Evolutionary conservation across 2,888 invertebrate genomes (phyloP).

Genomic region (Crocallis elinguaria): DNA sequence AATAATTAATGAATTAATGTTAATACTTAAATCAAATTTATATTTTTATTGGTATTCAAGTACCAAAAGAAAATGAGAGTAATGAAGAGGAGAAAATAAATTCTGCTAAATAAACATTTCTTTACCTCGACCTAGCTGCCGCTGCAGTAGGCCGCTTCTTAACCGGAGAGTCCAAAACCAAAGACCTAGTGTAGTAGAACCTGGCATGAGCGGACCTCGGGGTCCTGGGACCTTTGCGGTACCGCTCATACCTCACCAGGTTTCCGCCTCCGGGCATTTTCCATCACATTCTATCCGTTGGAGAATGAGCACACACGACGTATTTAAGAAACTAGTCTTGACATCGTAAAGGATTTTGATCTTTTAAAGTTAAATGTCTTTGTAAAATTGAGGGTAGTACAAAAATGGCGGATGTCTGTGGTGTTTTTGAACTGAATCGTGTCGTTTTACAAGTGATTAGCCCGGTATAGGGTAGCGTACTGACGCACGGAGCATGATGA

Average conservation of each 20-base stretch:
- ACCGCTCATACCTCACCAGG: conserved; percentile 60
- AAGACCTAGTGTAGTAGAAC: conserved; percentile 69
- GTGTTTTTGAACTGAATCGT: background rate
- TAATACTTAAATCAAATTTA: too few relatives aligned
- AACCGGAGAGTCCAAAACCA: conserved; percentile 54
- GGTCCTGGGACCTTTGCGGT: conserved; percentile 62
- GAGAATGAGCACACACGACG: conserved; percentile 19
- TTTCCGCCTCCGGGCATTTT: conserved; percentile 69
- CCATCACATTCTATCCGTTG: conserved; percentile 55
- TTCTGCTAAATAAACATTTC: background rate
- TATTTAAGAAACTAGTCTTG: background rate
- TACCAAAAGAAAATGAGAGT: background rate
- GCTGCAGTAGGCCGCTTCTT: conserved; percentile 43
- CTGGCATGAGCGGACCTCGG: conserved; percentile 62
- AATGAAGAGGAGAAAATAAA: background rate
- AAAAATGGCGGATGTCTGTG: too few relatives aligned
- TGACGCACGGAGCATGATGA: conserved; percentile 53
- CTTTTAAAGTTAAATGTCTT: too few relatives aligned
- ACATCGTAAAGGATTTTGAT: too few relatives aligned
- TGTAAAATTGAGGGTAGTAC: background rate
- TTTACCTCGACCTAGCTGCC: conserved; percentile 57
- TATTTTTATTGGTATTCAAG: too few relatives aligned
- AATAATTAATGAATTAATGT: too few relatives aligned
- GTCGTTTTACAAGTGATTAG: conserved; percentile 22
- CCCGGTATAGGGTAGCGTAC: conserved; percentile 42